Evolutionary conservation across 2,888 invertebrate genomes (phyloP).

Genomic region (Rotaria macrura): DNA sequence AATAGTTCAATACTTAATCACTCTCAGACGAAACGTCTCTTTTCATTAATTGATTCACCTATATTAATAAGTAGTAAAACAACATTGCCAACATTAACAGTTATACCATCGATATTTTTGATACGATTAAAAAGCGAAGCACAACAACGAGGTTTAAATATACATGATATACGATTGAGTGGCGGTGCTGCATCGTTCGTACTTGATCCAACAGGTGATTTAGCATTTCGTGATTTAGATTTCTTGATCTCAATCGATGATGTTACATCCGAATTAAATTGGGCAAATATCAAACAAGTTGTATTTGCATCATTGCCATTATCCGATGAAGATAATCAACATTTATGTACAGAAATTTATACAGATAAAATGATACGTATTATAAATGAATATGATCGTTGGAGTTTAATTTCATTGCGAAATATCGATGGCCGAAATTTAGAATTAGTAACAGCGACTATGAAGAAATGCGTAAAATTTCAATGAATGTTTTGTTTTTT

Average conservation of each 20-base stretch:
- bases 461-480: not conserved
- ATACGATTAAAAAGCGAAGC: not conserved
- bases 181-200: conserved; percentile 21
- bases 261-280: not conserved
- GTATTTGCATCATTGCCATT: not conserved
- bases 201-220: conserved; percentile 4
- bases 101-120: not conserved
- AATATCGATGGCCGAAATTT: conserved; percentile 59
- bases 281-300: not conserved
- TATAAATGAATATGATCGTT: conserved; percentile 14
- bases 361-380: conserved; percentile 5
- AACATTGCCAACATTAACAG: not conserved
- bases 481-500: not conserved
- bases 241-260: not conserved
- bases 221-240: conserved; percentile 19
- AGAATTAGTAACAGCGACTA: conserved; percentile 58
- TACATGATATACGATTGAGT: not conserved
- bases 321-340: no score
- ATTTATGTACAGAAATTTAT: not conserved
- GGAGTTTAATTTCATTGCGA: conserved; percentile 26
- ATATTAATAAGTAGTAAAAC: conserved; percentile 5
- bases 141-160: not conserved
- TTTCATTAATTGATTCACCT: not conserved
- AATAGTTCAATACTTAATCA: conserved; percentile 4
- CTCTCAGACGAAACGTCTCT: not conserved